Percentiles rank a stretch among this genome's conserved stretches.
These are phyloP conservation scores for Pachliopta kotzebuea DNA, from an alignment of 2,888 invertebrate species.

Conservation along the genomic window DNA sequence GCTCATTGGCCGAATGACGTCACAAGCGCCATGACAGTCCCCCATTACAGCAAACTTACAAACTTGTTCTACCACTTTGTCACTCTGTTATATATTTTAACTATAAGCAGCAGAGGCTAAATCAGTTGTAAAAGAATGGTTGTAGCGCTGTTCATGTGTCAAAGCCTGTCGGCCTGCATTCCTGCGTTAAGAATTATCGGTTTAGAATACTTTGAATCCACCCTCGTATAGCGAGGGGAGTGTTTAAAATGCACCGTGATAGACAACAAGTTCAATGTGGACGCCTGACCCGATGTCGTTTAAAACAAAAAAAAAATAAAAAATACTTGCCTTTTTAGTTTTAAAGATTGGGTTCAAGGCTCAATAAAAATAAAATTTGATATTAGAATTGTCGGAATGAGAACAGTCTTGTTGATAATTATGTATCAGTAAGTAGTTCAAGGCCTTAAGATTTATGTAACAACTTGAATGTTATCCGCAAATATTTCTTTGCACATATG, in stretches of 20 bases:
- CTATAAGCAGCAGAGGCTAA: conserved; percentile 34
- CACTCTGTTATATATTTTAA: conserved; percentile 47
- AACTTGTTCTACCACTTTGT: conserved; percentile 39
- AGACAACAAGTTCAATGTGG: conserved; percentile 48
- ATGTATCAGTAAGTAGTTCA: background rate
- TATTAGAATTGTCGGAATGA: background rate
- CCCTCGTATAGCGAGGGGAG: conserved; percentile 70
- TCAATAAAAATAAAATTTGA: background rate
- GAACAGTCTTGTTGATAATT: background rate
- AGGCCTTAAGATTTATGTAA: background rate
- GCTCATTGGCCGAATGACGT: conserved; percentile 78
- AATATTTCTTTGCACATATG: too few relatives aligned
- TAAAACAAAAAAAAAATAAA: conserved; percentile 23
- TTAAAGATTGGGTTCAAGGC: background rate
- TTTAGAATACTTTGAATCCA: conserved; percentile 76
- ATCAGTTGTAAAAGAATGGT: conserved; percentile 37
- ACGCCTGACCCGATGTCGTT: conserved; percentile 9
- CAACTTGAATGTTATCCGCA: too few relatives aligned
- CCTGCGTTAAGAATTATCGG: conserved; percentile 71
- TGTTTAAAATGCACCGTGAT: conserved; percentile 68
- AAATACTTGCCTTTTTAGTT: background rate
- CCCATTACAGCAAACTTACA: conserved; percentile 65
- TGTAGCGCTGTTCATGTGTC: conserved; percentile 56
- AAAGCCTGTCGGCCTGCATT: conserved; percentile 73
- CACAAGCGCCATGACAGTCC: conserved; percentile 74